Evolutionary conservation across 2,888 invertebrate species (phyloP).

Genomic region (Ennomos fuscantarius): DNA sequence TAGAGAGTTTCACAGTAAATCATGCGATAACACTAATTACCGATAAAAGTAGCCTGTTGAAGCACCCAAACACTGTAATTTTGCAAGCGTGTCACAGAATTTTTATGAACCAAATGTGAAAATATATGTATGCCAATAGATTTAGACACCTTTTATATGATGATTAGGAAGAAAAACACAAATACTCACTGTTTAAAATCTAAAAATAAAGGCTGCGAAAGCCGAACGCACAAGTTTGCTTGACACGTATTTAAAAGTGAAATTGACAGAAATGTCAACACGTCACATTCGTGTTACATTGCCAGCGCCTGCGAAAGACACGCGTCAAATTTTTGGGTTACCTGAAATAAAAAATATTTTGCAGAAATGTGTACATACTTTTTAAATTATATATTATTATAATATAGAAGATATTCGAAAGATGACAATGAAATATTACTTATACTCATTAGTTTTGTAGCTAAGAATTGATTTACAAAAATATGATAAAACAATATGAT

Average conservation of each 20-base stretch:
- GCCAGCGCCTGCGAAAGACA: constrained; percentile 53
- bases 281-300: constrained; percentile 50
- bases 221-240: constrained; percentile 73
- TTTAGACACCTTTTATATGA: constrained; percentile 21
- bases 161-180: constrained; percentile 37
- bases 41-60: constrained; percentile 27
- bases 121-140: constrained; percentile 16
- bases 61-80: constrained; percentile 40
- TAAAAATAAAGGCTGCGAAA: constrained; percentile 77
- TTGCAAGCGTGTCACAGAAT: constrained; percentile 17
- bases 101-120: not conserved
- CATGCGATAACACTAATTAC: constrained; percentile 41
- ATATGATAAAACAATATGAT: too few relatives aligned
- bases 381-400: too few relatives aligned
- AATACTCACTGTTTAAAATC: constrained; percentile 76
- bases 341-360: constrained; percentile 18
- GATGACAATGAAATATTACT: too few relatives aligned
- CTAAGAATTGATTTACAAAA: too few relatives aligned
- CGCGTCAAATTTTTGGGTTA: constrained; percentile 55
- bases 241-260: constrained; percentile 84
- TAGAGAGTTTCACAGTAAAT: constrained; percentile 52
- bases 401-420: too few relatives aligned
- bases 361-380: too few relatives aligned
- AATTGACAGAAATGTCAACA: constrained; percentile 59
- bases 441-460: too few relatives aligned